Conservation (phyloP, 2,797 vertebrate genomes). For the Stomatorhinus walkeri region DNA sequence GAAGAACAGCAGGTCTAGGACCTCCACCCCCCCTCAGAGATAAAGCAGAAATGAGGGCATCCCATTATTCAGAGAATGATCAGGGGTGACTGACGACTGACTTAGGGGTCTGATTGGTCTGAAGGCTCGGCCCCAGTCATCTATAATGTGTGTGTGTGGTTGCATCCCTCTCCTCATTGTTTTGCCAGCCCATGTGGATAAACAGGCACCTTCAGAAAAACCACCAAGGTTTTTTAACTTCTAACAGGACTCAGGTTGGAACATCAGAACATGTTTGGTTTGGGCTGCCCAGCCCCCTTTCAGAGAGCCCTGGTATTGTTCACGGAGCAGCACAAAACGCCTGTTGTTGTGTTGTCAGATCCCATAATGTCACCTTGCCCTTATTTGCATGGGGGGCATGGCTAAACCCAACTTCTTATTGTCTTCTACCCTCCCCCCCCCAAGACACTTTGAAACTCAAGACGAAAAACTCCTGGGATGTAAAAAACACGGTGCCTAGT, state of each 20-base stretch:
- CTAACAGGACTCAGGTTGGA: background rate
- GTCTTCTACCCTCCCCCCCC: background rate
- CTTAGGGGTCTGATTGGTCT: background rate
- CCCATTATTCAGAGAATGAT: background rate
- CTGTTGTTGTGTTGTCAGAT: slow-evolving; percentile 9
- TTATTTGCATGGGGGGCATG: slow-evolving; percentile 11
- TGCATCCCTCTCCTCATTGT: background rate
- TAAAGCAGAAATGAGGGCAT: background rate
- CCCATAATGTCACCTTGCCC: slow-evolving; percentile 5
- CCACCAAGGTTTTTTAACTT: background rate
- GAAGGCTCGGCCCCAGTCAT: background rate
- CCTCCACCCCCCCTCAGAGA: background rate
- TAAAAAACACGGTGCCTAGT: background rate
- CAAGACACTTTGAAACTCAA: background rate
- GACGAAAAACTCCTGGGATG: background rate
- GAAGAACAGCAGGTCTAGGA: background rate
- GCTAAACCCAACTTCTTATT: slow-evolving; percentile 2
- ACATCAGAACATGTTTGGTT: background rate
- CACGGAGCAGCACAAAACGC: background rate
- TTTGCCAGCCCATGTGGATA: background rate
- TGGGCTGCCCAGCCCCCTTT: background rate
- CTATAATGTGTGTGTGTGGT: background rate
- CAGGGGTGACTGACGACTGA: background rate
- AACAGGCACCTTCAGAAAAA: background rate
- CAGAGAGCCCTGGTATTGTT: background rate